phyloP scores from a whole-genome alignment of 2,888 invertebrate genomes.

The Ennomos fuscantarius region DNA sequence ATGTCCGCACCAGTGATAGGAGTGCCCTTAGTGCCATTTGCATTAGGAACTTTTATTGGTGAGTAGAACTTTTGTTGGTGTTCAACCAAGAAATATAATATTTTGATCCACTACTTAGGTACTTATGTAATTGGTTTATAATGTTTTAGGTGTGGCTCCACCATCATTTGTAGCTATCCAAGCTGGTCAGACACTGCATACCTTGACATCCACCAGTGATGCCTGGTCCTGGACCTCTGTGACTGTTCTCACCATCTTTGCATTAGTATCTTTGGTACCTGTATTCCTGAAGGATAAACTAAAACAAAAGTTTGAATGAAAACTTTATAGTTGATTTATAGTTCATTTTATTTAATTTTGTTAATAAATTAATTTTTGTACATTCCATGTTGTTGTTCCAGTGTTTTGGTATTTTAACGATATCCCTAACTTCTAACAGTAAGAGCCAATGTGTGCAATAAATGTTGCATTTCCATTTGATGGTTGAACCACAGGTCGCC shows the following conservation, averaged over 20 bases:
- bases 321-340: slow-evolving; percentile 58
- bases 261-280: slow-evolving; percentile 93
- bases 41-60: slow-evolving; percentile 97
- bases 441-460: slow-evolving; percentile 89
- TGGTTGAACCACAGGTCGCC: slow-evolving; percentile 88
- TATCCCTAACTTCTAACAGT: slow-evolving; percentile 80
- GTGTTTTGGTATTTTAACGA: slow-evolving; percentile 28
- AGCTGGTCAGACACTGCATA: slow-evolving; percentile 97
- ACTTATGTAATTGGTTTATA: neutral
- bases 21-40: slow-evolving; percentile 96
- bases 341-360: slow-evolving; percentile 62
- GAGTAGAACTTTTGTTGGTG: slow-evolving; percentile 47
- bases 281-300: slow-evolving; percentile 93
- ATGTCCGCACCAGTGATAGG: slow-evolving; percentile 98
- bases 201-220: slow-evolving; percentile 94
- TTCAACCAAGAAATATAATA: neutral
- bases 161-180: slow-evolving; percentile 99
- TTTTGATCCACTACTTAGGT: slow-evolving; percentile 13
- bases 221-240: slow-evolving; percentile 96
- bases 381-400: slow-evolving; percentile 61
- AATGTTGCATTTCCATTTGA: slow-evolving; percentile 85
- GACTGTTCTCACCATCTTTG: slow-evolving; percentile 90
- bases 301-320: slow-evolving; percentile 90
- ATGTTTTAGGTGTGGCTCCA: slow-evolving; percentile 94
- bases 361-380: slow-evolving; percentile 67